These are phyloP conservation scores for Platorchestia sp. DNA, from an alignment of 1,140 invertebrate genomes.

Conservation along the genomic window DNA sequence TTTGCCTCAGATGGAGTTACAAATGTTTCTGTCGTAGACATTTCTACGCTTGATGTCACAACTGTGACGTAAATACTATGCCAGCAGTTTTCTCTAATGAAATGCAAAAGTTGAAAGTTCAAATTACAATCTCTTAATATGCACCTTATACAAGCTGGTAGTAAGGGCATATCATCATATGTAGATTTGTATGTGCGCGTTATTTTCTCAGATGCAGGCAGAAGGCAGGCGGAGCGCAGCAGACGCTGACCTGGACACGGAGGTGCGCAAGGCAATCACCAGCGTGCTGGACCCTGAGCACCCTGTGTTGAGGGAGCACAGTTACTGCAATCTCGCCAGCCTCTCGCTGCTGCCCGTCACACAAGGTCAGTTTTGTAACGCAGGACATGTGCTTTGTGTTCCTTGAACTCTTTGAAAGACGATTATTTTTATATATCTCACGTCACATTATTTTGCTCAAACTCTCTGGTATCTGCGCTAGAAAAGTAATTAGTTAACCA, in stretches of 20 bases:
- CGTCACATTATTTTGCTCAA: neutral
- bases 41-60: neutral
- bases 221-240: neutral
- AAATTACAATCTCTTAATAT: neutral
- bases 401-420: neutral
- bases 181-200: neutral
- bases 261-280: neutral
- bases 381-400: neutral
- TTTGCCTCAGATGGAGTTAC: neutral
- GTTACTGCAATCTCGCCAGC: neutral
- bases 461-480: neutral
- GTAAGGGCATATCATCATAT: neutral
- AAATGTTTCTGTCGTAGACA: neutral
- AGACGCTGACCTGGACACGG: neutral
- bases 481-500: neutral
- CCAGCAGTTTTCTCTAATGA: neutral
- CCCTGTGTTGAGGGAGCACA: constrained; percentile 6
- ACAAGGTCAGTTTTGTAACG: neutral
- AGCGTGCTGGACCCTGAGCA: neutral
- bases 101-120: neutral
- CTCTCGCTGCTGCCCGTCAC: neutral
- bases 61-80: neutral
- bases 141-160: neutral
- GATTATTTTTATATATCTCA: neutral
- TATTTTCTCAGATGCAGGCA: neutral